phyloP scores from a whole-genome alignment of 2,113 vertebrate species.

The Upupa epops region DNA sequence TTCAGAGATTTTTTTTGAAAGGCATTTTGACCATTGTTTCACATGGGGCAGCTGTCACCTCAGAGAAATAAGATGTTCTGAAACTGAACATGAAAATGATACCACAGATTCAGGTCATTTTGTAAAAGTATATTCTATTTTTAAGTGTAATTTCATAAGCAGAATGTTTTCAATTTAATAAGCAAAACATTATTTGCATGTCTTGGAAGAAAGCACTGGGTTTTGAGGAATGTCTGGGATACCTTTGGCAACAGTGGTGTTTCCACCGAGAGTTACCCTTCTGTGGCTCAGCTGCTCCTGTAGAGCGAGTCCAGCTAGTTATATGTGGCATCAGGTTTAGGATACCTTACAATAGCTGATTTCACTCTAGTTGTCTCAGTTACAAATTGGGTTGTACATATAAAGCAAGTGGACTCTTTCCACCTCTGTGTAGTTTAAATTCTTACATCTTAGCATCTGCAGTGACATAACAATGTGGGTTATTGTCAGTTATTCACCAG shows the following conservation, averaged over 20 bases:
- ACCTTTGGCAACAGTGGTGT: background rate
- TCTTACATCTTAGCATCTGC: background rate
- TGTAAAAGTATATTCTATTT: background rate
- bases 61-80: background rate
- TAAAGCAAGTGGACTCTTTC: background rate
- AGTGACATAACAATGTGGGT: accelerated
- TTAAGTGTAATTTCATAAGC: background rate
- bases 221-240: background rate
- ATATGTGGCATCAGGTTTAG: background rate
- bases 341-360: background rate
- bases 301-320: background rate
- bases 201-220: background rate
- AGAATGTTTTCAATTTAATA: background rate
- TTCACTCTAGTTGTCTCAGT: background rate
- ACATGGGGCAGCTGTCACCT: background rate
- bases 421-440: background rate
- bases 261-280: background rate
- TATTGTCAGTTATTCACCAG: background rate
- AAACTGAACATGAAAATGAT: background rate
- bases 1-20: background rate
- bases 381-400: background rate
- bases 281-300: background rate
- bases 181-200: background rate
- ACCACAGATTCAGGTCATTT: background rate
- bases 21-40: background rate